Percentiles rank a stretch among this genome's conserved stretches.
Evolutionary conservation across 37 sponge, comb jelly and placozoan species (phyloP).

Genomic region (Cliona cf. orientalis): DNA sequence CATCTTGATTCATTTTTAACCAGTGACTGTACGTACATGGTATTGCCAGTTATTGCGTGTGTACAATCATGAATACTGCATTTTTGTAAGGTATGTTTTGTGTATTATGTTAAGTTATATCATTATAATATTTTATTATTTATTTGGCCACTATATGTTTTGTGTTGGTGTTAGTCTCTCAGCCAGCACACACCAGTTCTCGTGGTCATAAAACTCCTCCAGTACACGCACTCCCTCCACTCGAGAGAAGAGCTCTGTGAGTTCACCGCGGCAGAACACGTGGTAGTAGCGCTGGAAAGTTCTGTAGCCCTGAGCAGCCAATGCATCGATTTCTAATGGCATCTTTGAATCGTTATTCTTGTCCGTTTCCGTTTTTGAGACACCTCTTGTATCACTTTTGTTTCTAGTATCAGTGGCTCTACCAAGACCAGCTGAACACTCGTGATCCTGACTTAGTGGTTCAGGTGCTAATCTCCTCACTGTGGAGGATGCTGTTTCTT

Average conservation of each 20-base stretch:
- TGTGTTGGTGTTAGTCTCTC: too few species aligned
- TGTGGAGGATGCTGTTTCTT: too few species aligned
- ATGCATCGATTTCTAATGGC: background rate
- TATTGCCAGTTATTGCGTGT: too few species aligned
- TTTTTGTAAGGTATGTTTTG: too few species aligned
- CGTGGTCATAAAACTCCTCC: constrained; percentile 92
- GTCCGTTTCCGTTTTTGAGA: too few species aligned
- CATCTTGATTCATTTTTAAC: too few species aligned
- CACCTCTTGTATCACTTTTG: background rate
- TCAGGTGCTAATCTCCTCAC: too few species aligned
- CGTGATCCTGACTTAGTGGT: background rate
- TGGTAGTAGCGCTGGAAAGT: constrained; percentile 95
- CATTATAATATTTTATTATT: too few species aligned
- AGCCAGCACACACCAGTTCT: constrained; percentile 96
- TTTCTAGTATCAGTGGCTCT: background rate
- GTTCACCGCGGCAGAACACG: constrained; percentile 89
- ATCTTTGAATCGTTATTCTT: background rate
- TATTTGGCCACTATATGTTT: too few species aligned
- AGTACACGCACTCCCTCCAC: constrained; percentile 44
- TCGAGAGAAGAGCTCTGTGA: constrained; percentile 43
- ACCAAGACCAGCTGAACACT: background rate
- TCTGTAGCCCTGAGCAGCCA: constrained; percentile 55
- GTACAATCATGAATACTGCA: background rate
- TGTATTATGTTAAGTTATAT: too few species aligned
- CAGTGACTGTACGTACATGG: too few species aligned